These are phyloP conservation scores for Paratilapia polleni DNA, from an alignment of 2,113 vertebrate genomes.

Conservation along the genomic window DNA sequence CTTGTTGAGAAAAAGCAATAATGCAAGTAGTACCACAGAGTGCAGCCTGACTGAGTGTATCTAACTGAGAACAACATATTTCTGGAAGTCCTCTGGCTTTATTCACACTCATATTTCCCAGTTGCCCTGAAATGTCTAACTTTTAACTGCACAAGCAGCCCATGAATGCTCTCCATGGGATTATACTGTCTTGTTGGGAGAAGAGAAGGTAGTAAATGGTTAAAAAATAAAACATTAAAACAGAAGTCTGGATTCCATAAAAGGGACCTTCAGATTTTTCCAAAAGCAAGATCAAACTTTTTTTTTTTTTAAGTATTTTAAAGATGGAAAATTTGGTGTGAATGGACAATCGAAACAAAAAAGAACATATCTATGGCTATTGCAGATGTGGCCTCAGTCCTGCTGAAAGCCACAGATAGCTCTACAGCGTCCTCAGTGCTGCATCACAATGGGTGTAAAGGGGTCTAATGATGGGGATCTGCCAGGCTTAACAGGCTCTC, in stretches of 20 bases:
- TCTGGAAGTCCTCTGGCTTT: not conserved
- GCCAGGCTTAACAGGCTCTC: slow-evolving; percentile 62
- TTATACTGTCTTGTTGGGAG: not conserved
- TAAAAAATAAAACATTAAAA: too few relatives aligned
- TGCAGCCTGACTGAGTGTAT: not conserved
- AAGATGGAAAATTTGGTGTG: not conserved
- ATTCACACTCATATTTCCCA: not conserved
- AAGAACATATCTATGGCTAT: slow-evolving; percentile 5
- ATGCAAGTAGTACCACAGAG: not conserved
- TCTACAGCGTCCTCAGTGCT: slow-evolving; percentile 57
- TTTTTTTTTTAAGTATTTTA: not conserved
- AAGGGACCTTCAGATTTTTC: not conserved
- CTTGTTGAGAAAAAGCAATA: not conserved
- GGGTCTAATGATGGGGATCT: slow-evolving; percentile 69
- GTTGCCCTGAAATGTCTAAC: not conserved
- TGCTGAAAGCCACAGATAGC: slow-evolving; percentile 49
- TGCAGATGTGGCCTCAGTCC: not conserved
- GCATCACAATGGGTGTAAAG: slow-evolving; percentile 70
- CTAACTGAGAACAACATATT: not conserved
- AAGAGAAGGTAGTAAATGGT: not conserved
- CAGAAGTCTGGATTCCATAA: not conserved
- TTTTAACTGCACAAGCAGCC: not conserved
- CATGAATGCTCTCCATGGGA: not conserved
- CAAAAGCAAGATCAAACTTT: not conserved
- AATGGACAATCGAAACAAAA: not conserved